These are phyloP conservation scores for Ophion costatus DNA, from an alignment of 2,888 invertebrate species.

Conservation along the genomic window DNA sequence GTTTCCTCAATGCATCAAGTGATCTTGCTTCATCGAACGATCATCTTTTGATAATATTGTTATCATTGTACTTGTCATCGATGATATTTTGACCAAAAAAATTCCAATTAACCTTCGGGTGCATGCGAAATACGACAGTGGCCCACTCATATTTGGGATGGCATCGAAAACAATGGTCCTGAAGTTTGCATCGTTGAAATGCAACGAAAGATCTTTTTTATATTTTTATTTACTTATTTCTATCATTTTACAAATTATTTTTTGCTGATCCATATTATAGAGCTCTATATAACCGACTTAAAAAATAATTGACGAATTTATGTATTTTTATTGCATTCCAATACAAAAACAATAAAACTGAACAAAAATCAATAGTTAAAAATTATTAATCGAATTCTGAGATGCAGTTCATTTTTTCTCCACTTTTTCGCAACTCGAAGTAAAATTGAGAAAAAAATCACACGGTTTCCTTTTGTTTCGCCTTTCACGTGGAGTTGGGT, in stretches of 20 bases:
- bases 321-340: too few species aligned
- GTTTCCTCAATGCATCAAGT: not conserved
- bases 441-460: conserved; percentile 14
- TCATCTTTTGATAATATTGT: not conserved
- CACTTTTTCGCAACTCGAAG: not conserved
- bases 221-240: too few species aligned
- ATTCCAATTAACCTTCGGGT: not conserved
- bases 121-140: not conserved
- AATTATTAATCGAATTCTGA: not conserved
- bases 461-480: not conserved
- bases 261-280: too few species aligned
- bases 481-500: conserved; percentile 5
- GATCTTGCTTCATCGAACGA: not conserved
- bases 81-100: not conserved
- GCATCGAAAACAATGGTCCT: not conserved
- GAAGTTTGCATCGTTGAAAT: too few species aligned
- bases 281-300: too few species aligned
- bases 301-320: too few species aligned
- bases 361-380: not conserved
- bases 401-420: not conserved
- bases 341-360: too few species aligned
- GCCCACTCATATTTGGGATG: not conserved
- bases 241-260: too few species aligned
- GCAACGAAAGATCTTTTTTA: too few species aligned
- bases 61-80: not conserved